These are phyloP conservation scores for Diadegma fenestrale DNA, from an alignment of 2,888 invertebrate species.

Conservation along the genomic window DNA sequence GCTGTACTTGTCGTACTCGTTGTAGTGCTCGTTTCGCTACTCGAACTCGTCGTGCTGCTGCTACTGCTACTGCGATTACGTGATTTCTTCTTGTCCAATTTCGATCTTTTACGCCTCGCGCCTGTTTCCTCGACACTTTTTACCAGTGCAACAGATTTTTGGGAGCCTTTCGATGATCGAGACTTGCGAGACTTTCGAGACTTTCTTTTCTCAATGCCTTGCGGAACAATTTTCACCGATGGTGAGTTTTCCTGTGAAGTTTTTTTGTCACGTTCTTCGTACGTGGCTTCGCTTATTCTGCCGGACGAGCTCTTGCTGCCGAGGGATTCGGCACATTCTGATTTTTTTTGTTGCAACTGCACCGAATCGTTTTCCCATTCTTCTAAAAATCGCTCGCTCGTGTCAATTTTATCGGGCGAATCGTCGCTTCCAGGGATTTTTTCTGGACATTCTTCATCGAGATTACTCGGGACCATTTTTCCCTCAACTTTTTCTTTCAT, in stretches of 20 bases:
- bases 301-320: not conserved
- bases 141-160: not conserved
- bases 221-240: constrained; percentile 55
- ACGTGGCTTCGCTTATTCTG: not conserved
- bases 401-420: constrained; percentile 43
- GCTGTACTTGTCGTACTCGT: constrained; percentile 62
- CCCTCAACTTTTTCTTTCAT: constrained; percentile 21
- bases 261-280: constrained; percentile 17
- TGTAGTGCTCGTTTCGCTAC: constrained; percentile 71
- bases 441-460: not conserved
- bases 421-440: not conserved
- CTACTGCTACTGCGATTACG: constrained; percentile 71
- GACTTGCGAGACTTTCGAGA: constrained; percentile 28
- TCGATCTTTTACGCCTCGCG: constrained; percentile 4
- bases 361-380: constrained; percentile 76
- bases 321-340: not conserved
- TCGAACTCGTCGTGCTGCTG: constrained; percentile 74
- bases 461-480: not conserved
- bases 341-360: constrained; percentile 32
- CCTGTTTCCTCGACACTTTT: constrained; percentile 2
- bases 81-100: constrained; percentile 19
- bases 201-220: constrained; percentile 25
- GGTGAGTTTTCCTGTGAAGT: not conserved
- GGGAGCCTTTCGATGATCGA: not conserved
- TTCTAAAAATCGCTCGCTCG: constrained; percentile 70